Evolutionary conservation across 2,113 vertebrate species (phyloP).

Genomic region (Girardinichthys multiradiatus): DNA sequence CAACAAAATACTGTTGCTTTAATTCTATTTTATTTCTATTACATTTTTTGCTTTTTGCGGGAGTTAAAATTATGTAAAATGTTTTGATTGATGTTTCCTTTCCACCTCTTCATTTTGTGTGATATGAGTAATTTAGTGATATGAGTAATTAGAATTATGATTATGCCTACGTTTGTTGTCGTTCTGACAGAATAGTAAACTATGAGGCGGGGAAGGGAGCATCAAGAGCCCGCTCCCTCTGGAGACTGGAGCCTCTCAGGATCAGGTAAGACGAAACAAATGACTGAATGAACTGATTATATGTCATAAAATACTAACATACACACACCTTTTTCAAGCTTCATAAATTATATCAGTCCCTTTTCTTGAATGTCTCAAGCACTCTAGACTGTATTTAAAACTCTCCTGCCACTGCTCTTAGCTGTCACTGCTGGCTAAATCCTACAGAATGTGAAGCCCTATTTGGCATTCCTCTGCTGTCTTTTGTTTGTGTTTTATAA

Average conservation of each 20-base stretch:
- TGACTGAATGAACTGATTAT: neutral
- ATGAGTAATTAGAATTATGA: conserved; percentile 7
- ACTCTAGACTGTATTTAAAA: conserved; percentile 25
- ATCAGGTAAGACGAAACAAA: conserved; percentile 86
- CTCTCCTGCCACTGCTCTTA: conserved; percentile 1
- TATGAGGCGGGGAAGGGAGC: conserved; percentile 93
- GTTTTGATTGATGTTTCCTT: neutral
- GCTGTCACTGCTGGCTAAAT: conserved; percentile 26
- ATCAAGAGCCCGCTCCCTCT: conserved; percentile 88
- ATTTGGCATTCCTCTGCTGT: conserved; percentile 32
- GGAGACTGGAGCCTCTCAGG: conserved; percentile 94
- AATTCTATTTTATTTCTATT: neutral
- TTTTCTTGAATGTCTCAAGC: neutral
- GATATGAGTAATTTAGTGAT: conserved; percentile 3
- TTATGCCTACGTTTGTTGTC: conserved; percentile 3
- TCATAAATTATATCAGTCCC: neutral
- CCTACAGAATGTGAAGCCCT: conserved; percentile 25
- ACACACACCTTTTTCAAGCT: neutral
- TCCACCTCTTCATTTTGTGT: neutral
- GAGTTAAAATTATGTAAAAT: neutral
- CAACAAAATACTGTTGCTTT: neutral
- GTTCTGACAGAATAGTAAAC: conserved; percentile 86
- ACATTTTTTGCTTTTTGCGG: too few relatives aligned
- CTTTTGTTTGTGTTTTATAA: neutral
- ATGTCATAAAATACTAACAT: neutral